Base-by-base conservation (phyloP, 2,797 vertebrate species). In the Percopsis omiscomaycus region DNA sequence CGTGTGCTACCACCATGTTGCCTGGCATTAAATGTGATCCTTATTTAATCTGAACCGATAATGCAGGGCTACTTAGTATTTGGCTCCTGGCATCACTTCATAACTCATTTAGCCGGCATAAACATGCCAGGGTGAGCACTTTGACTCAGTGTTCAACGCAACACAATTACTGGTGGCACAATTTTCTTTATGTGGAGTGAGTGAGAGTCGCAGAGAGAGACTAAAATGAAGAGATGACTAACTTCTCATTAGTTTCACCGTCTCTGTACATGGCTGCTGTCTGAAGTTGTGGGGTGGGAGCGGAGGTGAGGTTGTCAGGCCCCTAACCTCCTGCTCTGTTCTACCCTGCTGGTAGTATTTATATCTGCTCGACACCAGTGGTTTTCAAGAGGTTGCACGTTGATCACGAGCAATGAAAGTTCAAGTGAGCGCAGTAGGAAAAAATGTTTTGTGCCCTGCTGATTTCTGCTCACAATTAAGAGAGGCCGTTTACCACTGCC, bases 141-240 rank as follows among this genome's bases (percentile, higher is more conserved):
- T 83, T 76, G 73, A 73, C 78, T 83, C 78, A 76, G 62, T 76
- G 66, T 78, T 85, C 70, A 70, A 78, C 54, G 32, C 13, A 72
- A 76, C 55, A 59, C 81, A 85, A 80, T 86, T 85, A 84, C 72
- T 61, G 73, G 64, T 75, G 64, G 80, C 73, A 73, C 75, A 73
- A 70, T 80, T 85, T 82, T 79, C 75, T 83, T 82, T 75, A 71
- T 83, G 72, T 67, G 68, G 55, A 84, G 73, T 65, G 70, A 79
- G 68, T 71, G 66, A 51, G 56, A 8, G 22, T 28, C 16, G 30
- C 13, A n/a, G 75, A 65, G 77, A 80, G 80, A 46, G 66, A 69
- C 79, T 78, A 79, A 81, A 84, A 82, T 86, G 73, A 82, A 86
- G 82, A 83, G 62, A 73, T 68, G 77, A 80, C 75, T 78, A 84